These are phyloP conservation scores for Rhodeus uyekii DNA, from an alignment of 2,797 vertebrate genomes.

Conservation along the genomic window DNA sequence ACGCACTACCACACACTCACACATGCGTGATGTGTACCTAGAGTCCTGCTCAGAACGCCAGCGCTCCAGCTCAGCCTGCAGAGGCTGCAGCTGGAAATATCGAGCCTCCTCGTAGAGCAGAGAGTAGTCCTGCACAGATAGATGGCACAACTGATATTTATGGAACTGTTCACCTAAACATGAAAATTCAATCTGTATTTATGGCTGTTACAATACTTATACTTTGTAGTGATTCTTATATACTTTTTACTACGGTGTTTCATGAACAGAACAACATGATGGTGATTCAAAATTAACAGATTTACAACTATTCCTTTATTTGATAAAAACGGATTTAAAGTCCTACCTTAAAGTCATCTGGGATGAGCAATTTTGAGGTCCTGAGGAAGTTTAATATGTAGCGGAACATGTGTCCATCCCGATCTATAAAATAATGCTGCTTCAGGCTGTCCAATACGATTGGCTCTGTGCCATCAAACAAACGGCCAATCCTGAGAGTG, in stretches of 20 bases:
- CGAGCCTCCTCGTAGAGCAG: conserved; percentile 93
- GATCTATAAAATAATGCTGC: conserved; percentile 98
- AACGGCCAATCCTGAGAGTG: conserved; percentile 85
- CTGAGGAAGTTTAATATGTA: conserved; percentile 97
- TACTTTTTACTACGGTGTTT: not conserved
- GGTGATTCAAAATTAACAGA: not conserved
- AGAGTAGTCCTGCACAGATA: conserved; percentile 85
- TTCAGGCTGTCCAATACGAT: conserved; percentile 98
- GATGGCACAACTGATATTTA: not conserved
- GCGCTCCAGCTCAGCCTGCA: conserved; percentile 87
- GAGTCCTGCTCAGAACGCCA: conserved; percentile 87
- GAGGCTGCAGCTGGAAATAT: conserved; percentile 92
- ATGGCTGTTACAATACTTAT: not conserved
- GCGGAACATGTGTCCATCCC: conserved; percentile 98
- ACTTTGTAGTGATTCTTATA: not conserved
- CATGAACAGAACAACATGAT: not conserved
- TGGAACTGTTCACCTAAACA: not conserved
- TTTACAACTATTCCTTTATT: not conserved
- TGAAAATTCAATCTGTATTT: not conserved
- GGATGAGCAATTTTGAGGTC: conserved; percentile 93
- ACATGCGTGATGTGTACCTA: conserved; percentile 75
- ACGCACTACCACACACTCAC: conserved; percentile 89
- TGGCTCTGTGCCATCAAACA: conserved; percentile 95
- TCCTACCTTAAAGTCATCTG: conserved; percentile 97
- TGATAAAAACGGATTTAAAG: not conserved